Evolutionary conservation across 37 sponge, comb jelly and placozoan genomes (phyloP).

Genomic region (Cliona cf. orientalis): DNA sequence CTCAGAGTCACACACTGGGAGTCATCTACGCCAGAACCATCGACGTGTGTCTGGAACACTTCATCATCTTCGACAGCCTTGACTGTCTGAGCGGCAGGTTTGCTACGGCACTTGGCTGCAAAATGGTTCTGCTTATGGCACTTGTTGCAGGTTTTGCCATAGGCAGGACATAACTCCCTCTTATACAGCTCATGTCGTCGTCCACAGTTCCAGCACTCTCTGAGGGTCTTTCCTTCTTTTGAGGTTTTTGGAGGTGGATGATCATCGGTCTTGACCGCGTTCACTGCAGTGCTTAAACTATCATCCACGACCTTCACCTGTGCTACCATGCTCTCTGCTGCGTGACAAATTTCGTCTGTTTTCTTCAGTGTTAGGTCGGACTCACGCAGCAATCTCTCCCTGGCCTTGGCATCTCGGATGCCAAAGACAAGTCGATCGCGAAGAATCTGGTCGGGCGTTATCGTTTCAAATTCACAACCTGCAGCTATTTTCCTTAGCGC

Average conservation of each 20-base stretch:
- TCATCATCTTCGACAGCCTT: constrained; percentile 29
- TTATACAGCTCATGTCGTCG: constrained; percentile 26
- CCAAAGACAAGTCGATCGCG: constrained; percentile 44
- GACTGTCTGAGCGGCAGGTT: neutral
- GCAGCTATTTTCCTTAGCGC: too few relatives aligned
- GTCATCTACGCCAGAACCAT: constrained; percentile 15
- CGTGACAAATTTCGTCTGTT: constrained; percentile 38
- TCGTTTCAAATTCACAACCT: constrained; percentile 34
- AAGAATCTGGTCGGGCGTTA: constrained; percentile 33
- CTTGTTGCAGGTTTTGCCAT: constrained; percentile 55
- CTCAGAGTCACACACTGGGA: constrained; percentile 43
- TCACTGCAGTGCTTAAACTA: neutral
- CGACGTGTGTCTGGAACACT: neutral
- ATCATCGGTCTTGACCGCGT: neutral
- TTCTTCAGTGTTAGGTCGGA: neutral
- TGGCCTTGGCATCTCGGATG: constrained; percentile 14
- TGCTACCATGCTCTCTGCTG: constrained; percentile 27
- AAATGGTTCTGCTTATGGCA: constrained; percentile 65
- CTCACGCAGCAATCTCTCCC: constrained; percentile 39
- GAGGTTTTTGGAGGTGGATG: neutral
- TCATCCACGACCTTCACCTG: constrained; percentile 34
- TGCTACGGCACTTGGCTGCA: constrained; percentile 32
- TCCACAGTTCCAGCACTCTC: constrained; percentile 48
- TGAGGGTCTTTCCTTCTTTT: neutral
- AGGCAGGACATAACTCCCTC: constrained; percentile 62